phyloP scores from a whole-genome alignment of 2,888 invertebrate species.

The Macrostomum cliftonense region DNA sequence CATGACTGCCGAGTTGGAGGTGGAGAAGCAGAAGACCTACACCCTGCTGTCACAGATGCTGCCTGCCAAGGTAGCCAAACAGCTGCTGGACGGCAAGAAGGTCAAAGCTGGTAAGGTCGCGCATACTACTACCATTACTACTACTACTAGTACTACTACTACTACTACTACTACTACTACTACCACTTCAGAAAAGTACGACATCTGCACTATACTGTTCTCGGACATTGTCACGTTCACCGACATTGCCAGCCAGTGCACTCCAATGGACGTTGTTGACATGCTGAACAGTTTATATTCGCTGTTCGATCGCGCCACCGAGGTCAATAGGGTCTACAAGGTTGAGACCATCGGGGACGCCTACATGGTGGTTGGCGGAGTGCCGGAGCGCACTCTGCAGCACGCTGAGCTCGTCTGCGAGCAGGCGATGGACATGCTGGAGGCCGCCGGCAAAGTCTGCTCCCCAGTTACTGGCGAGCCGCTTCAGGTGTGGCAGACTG shows the following conservation, averaged over 20 bases:
- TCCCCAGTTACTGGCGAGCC: slow-evolving; percentile 20
- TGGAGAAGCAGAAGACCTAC: slow-evolving; percentile 29
- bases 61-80: slow-evolving; percentile 32
- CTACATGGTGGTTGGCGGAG: slow-evolving; percentile 30
- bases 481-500: slow-evolving; percentile 14
- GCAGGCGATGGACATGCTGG: slow-evolving; percentile 28
- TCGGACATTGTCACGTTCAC: slow-evolving; percentile 35
- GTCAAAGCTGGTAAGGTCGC: slow-evolving; percentile 23
- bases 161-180: too few species aligned
- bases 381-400: slow-evolving; percentile 21
- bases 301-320: slow-evolving; percentile 18
- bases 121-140: too few species aligned
- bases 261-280: slow-evolving; percentile 29
- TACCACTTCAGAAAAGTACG: slow-evolving; percentile 18
- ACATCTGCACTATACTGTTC: slow-evolving; percentile 30
- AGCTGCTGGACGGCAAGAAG: slow-evolving; percentile 25
- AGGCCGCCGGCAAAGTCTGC: slow-evolving; percentile 20
- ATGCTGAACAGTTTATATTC: slow-evolving; percentile 36
- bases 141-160: too few species aligned
- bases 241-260: slow-evolving; percentile 25
- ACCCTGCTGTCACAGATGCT: slow-evolving; percentile 33
- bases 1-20: slow-evolving; percentile 24
- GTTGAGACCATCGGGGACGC: slow-evolving; percentile 31
- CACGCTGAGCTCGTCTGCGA: slow-evolving; percentile 28
- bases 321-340: slow-evolving; percentile 19